A percentile compares a stretch with the other conserved stretches of the same genome.
These are phyloP conservation scores for Amiota communis DNA, from an alignment of 2,888 invertebrate genomes.

Conservation along the genomic window DNA sequence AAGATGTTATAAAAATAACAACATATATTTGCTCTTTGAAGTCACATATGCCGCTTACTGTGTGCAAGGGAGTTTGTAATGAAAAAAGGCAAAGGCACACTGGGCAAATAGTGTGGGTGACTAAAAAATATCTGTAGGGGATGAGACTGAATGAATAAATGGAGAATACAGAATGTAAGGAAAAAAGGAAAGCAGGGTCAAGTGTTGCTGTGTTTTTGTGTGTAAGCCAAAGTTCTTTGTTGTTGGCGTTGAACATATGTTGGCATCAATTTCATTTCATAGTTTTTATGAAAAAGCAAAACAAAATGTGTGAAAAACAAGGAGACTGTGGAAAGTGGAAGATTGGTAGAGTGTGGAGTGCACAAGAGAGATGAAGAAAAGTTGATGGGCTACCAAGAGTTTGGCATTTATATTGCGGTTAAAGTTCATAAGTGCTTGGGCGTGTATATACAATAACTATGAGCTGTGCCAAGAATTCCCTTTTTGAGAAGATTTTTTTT, in stretches of 20 bases:
- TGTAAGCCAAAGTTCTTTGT: slow-evolving; percentile 33
- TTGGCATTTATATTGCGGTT: slow-evolving; percentile 7
- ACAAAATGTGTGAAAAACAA: too few species aligned
- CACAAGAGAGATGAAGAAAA: too few species aligned
- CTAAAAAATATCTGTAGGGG: slow-evolving; percentile 25
- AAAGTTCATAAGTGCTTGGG: slow-evolving; percentile 12
- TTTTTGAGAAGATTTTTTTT: too few species aligned
- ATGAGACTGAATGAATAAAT: slow-evolving; percentile 44
- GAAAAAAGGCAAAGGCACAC: not conserved
- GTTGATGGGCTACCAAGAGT: too few species aligned
- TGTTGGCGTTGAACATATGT: slow-evolving; percentile 53
- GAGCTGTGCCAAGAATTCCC: too few species aligned
- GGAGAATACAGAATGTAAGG: slow-evolving; percentile 39
- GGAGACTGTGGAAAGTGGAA: too few species aligned
- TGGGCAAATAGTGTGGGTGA: slow-evolving; percentile 22
- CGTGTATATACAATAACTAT: not conserved
- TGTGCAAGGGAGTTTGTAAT: not conserved
- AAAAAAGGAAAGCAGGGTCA: not conserved
- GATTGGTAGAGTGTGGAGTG: too few species aligned
- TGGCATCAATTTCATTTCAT: slow-evolving; percentile 53
- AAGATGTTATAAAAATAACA: not conserved
- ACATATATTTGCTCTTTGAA: too few species aligned
- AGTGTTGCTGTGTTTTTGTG: slow-evolving; percentile 29
- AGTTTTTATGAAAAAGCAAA: too few species aligned
- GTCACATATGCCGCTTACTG: not conserved